phyloP scores from a whole-genome alignment of 2,113 vertebrate genomes.

The Pollimyrus isidori region DNA sequence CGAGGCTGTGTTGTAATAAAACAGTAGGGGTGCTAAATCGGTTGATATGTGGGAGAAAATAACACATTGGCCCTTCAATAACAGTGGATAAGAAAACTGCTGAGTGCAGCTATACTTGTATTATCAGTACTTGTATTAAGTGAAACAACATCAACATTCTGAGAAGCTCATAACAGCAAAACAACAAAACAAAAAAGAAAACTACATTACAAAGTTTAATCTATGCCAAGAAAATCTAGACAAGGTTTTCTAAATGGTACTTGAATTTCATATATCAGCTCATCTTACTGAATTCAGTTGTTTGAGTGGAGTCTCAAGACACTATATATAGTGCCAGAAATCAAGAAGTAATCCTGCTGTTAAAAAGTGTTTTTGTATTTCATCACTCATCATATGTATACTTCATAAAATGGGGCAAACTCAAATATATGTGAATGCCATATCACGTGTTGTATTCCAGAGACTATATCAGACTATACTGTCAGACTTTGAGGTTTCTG shows the following conservation, averaged over 20 bases:
- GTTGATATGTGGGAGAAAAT: not conserved
- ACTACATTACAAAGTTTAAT: not conserved
- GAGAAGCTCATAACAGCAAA: not conserved
- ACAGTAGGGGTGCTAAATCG: constrained; percentile 2
- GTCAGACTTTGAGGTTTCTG: not conserved
- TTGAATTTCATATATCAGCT: not conserved
- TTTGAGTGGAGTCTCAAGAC: not conserved
- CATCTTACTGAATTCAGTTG: not conserved
- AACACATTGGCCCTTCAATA: not conserved
- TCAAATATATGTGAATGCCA: not conserved
- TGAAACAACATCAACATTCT: not conserved
- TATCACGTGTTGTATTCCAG: not conserved
- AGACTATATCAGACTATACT: not conserved
- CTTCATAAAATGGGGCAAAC: not conserved
- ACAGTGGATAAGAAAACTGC: constrained; percentile 1
- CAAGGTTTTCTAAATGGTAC: not conserved
- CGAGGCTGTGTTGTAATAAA: not conserved
- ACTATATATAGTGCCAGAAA: no score
- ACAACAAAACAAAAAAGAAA: not conserved
- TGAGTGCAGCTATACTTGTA: constrained; percentile 3
- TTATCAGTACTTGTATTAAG: not conserved
- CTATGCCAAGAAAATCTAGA: not conserved
- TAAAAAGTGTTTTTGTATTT: no score
- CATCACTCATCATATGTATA: no score
- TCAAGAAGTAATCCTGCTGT: no score